A percentile compares a stretch with the other conserved stretches of the same genome.
These are phyloP conservation scores for Rosalia funebris DNA, from an alignment of 2,888 invertebrate species.

Conservation along the genomic window DNA sequence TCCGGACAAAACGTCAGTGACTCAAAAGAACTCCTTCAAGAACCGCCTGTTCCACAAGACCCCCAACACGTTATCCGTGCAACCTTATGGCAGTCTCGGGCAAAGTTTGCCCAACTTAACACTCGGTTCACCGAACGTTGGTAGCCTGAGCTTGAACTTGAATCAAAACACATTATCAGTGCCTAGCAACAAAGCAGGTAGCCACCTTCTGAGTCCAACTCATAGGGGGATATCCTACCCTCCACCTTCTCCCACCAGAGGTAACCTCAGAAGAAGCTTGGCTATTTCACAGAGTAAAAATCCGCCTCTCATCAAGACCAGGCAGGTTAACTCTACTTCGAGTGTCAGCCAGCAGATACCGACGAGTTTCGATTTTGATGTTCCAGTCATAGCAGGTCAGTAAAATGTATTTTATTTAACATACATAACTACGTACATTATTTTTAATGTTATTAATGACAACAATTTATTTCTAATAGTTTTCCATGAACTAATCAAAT, in stretches of 20 bases:
- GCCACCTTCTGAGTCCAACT: conserved; percentile 68
- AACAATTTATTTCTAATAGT: too few species aligned
- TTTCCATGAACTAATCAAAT: too few species aligned
- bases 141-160: conserved; percentile 57
- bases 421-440: too few species aligned
- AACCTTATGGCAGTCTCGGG: conserved; percentile 75
- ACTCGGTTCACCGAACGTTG: conserved; percentile 61
- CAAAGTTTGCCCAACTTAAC: conserved; percentile 85
- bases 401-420: conserved; percentile 29
- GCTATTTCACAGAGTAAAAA: conserved; percentile 81
- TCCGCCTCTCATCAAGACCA: conserved; percentile 83
- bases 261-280: conserved; percentile 72
- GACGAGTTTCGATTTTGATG: conserved; percentile 64
- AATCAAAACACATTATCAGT: conserved; percentile 69
- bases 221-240: conserved; percentile 83
- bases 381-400: conserved; percentile 65
- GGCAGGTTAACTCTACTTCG: conserved; percentile 73
- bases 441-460: too few species aligned
- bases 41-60: conserved; percentile 64
- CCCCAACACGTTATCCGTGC: conserved; percentile 80
- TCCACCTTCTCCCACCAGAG: conserved; percentile 80
- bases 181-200: conserved; percentile 64
- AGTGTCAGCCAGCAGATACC: conserved; percentile 57
- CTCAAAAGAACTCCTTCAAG: conserved; percentile 61
- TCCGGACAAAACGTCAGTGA: conserved; percentile 63